Conservation (phyloP, 1,140 invertebrate species). For the Grapholita molesta region DNA sequence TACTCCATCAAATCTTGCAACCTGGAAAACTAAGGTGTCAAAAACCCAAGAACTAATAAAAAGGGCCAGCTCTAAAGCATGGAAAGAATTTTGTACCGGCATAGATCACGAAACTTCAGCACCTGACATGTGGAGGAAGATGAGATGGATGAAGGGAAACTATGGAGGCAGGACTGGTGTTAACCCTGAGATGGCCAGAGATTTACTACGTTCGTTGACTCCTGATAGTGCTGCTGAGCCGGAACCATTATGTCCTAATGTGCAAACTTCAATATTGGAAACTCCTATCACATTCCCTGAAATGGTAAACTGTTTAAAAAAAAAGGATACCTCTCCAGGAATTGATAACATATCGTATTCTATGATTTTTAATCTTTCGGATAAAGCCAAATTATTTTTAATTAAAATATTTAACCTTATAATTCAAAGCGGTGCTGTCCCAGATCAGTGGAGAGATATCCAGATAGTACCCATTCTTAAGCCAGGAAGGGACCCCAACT, state of each 20-base stretch:
- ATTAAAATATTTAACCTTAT: not conserved
- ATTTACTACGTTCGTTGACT: not conserved
- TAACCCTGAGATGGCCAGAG: not conserved
- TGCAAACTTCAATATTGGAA: not conserved
- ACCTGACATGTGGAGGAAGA: not conserved
- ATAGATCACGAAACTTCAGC: not conserved
- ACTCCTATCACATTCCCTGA: not conserved
- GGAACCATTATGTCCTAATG: not conserved
- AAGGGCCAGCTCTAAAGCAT: not conserved
- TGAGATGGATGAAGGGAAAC: constrained; percentile 5
- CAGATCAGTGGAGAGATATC: not conserved
- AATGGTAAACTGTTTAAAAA: not conserved
- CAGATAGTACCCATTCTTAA: not conserved
- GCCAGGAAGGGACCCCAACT: not conserved
- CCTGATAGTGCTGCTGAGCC: not conserved
- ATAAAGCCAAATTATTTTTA: not conserved
- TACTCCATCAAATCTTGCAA: too few relatives aligned
- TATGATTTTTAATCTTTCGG: not conserved
- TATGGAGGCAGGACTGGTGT: not conserved
- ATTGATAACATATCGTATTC: constrained; percentile 6
- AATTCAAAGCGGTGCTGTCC: not conserved
- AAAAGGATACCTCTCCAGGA: constrained; percentile 10
- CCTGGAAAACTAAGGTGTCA: too few relatives aligned
- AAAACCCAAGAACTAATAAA: not conserved
- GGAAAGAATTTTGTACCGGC: not conserved